Evolutionary conservation across 2,113 vertebrate species (phyloP).

Genomic region (Chitala chitala): DNA sequence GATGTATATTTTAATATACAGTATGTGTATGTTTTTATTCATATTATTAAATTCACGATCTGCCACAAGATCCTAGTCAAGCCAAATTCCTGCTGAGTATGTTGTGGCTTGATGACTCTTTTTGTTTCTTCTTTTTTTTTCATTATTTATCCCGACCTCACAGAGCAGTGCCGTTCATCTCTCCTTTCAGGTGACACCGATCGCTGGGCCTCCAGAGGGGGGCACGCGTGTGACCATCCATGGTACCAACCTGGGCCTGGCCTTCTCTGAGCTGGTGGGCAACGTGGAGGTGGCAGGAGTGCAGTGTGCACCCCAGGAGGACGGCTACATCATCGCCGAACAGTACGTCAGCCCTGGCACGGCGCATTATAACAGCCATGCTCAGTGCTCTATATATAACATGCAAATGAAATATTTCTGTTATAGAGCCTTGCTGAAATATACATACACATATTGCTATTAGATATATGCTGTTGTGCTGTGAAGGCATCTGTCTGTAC

Average conservation of each 20-base stretch:
- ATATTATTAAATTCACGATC: not conserved
- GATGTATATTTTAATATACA: not conserved
- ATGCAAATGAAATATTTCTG: not conserved
- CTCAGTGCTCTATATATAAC: not conserved
- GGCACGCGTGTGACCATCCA: slow-evolving; percentile 92
- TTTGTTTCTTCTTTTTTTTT: not conserved
- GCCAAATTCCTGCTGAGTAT: no score
- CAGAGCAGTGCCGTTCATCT: no score
- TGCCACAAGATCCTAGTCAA: no score
- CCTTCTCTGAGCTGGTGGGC: slow-evolving; percentile 85
- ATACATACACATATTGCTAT: not conserved
- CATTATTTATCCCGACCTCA: no score
- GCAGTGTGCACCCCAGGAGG: slow-evolving; percentile 76
- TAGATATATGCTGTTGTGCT: no score
- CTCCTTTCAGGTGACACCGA: slow-evolving; percentile 76
- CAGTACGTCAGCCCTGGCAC: slow-evolving; percentile 71
- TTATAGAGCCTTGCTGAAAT: not conserved
- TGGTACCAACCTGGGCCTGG: slow-evolving; percentile 86
- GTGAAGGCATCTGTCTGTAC: not conserved
- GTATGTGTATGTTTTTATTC: no score
- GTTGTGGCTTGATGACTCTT: no score
- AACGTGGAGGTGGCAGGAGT: slow-evolving; percentile 91
- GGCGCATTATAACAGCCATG: not conserved
- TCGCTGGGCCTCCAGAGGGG: slow-evolving; percentile 90
- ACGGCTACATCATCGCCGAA: slow-evolving; percentile 88